Conservation (phyloP, 1,140 invertebrate species). For the Charaxes varanes region DNA sequence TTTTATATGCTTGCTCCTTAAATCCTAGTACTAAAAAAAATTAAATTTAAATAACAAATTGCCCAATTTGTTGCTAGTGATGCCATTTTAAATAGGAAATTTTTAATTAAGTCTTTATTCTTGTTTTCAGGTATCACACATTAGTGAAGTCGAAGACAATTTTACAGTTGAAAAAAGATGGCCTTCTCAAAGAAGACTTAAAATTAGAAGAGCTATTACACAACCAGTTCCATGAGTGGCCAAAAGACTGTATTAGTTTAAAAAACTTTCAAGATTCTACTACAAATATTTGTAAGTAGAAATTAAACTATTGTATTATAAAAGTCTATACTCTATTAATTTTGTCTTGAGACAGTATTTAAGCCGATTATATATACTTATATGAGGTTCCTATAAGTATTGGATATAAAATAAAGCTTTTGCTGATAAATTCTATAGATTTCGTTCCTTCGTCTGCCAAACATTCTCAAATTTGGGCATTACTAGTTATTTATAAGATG, state of each 20-base stretch:
- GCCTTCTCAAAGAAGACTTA: constrained; percentile 38
- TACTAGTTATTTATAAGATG: no score
- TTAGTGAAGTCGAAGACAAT: constrained; percentile 50
- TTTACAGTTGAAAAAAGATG: constrained; percentile 43
- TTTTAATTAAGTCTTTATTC: constrained; percentile 4
- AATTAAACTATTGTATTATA: no score
- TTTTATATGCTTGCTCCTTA: no score
- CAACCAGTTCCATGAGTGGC: constrained; percentile 49
- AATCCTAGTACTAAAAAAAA: no score
- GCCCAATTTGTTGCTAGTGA: not conserved
- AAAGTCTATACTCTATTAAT: no score
- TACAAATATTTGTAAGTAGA: constrained; percentile 57
- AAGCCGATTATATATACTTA: no score
- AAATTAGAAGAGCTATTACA: constrained; percentile 50
- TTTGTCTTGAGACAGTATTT: no score
- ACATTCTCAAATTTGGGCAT: no score
- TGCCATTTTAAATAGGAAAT: not conserved
- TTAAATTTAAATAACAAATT: not conserved
- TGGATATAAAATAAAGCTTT: no score
- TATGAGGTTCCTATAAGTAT: no score
- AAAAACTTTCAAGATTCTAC: constrained; percentile 34
- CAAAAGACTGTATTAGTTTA: constrained; percentile 32
- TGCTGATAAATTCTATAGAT: no score
- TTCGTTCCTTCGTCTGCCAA: no score
- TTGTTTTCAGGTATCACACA: constrained; percentile 54